Percentiles rank a stretch among this genome's conserved stretches.
Evolutionary conservation across 2,113 vertebrate species (phyloP).

Genomic region (Zapornia atra): DNA sequence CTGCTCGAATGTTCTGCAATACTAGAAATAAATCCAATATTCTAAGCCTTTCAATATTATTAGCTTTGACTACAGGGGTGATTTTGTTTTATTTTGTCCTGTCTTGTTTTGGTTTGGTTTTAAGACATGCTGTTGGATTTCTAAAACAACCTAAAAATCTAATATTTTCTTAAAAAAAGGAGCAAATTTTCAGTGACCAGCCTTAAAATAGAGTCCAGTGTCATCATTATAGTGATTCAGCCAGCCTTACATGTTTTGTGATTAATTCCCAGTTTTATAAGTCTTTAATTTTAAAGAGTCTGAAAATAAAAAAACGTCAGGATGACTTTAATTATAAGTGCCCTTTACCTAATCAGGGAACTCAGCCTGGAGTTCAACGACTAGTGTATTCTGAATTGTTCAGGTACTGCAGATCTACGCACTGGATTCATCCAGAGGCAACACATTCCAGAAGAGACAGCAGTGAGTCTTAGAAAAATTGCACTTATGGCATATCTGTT

Average conservation of each 20-base stretch:
- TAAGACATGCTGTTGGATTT: background rate
- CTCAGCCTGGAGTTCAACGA: background rate
- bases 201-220: rapidly evolving
- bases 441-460: background rate
- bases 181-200: background rate
- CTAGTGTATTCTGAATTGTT: background rate
- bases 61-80: background rate
- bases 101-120: background rate
- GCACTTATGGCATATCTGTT: rapidly evolving
- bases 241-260: background rate
- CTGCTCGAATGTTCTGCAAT: background rate
- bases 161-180: background rate
- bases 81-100: background rate
- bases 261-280: background rate
- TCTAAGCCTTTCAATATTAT: background rate
- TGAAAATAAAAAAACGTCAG: background rate
- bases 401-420: background rate
- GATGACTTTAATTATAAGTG: background rate
- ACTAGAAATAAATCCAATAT: background rate
- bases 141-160: background rate
- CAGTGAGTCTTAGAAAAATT: background rate
- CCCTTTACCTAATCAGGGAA: background rate
- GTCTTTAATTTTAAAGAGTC: background rate
- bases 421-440: background rate
- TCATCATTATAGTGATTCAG: background rate